Percentiles rank a stretch among this genome's conserved stretches.
Conservation (phyloP, 2,797 vertebrate species). For the Hephaestus fuliginosus region DNA sequence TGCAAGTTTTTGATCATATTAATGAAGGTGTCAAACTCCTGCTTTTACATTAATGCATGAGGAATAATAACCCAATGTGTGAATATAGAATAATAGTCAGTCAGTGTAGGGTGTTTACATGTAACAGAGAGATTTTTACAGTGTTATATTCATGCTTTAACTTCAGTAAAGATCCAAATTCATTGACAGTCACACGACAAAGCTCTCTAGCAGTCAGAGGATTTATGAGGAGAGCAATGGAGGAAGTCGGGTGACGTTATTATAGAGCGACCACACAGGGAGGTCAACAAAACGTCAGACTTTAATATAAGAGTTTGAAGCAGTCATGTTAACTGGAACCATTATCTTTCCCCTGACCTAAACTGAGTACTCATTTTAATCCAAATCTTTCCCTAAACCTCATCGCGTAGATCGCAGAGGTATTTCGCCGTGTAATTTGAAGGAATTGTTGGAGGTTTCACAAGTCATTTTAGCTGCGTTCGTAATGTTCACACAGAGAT, state of each 20-base stretch:
- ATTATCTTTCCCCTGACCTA: background rate
- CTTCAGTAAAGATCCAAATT: too few relatives aligned
- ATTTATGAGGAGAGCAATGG: background rate
- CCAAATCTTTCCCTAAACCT: background rate
- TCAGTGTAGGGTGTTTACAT: too few relatives aligned
- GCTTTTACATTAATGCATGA: too few relatives aligned
- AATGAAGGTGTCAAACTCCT: too few relatives aligned
- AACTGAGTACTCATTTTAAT: background rate
- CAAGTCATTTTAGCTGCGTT: background rate
- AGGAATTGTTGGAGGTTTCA: background rate
- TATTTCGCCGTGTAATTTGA: background rate
- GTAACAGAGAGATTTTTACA: too few relatives aligned
- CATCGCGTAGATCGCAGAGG: background rate
- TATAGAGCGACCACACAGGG: background rate
- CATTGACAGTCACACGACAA: background rate
- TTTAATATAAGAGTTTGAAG: background rate
- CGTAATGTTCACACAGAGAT: background rate
- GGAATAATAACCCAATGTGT: too few relatives aligned
- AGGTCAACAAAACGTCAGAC: background rate
- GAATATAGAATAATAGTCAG: too few relatives aligned
- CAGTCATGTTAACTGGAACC: background rate
- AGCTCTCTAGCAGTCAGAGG: background rate
- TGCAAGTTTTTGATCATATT: too few relatives aligned
- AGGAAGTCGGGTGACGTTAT: background rate
- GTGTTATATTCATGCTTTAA: too few relatives aligned